Evolutionary conservation across 2,797 vertebrate genomes (phyloP), one percentile per base, ranked within the genome.

Genomic region (Stomatorhinus walkeri): DNA sequence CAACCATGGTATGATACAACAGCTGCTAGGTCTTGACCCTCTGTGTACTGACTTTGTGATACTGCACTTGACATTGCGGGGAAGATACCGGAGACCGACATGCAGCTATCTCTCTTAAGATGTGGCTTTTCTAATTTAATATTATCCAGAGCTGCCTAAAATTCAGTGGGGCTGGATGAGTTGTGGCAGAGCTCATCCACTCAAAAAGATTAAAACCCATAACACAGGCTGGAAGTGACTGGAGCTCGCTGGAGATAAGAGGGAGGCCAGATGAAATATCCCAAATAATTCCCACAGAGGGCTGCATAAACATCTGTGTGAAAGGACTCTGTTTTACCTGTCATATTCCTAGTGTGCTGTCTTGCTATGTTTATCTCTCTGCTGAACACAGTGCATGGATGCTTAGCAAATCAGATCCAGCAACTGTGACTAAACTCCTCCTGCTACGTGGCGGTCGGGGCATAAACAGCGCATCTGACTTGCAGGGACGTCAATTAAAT

Each of bases 331-430:
- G 91, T 93, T 90, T 90, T 92, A 91, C 92, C 91, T 92, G 92
- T 94, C 94, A 94, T 92, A 90, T 91, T 56, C 64, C 87, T 87
- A 88, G 90, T 86, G 90, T 88, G 90, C 91, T 89, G 92, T 91
- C 91, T 94, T 93, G 91, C 93, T 93, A 92, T 83, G 88, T 93
- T 92, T 93, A 94, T 94, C 93, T 93, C 91, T 92, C 90, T 88
- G 90, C 91, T 91, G 92, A 91, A 93, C 91, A 91, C 87, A 89
- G 87, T 87, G 88, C 90, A 92, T 91, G 91, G 94, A 92, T 51
- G 88, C 85, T 24, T 87, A 86, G 89, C 91, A 91, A 93, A 93
- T 93, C 92, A 91, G 90, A 90, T 90, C 89, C 51, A 90, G 51
- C 87, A 89, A 88, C 91, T 90, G 92, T 91, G 83, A 52, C 72